These are phyloP conservation scores for Chrysocyon brachyurus DNA, from an alignment of 2,797 vertebrate genomes.

Conservation along the genomic window DNA sequence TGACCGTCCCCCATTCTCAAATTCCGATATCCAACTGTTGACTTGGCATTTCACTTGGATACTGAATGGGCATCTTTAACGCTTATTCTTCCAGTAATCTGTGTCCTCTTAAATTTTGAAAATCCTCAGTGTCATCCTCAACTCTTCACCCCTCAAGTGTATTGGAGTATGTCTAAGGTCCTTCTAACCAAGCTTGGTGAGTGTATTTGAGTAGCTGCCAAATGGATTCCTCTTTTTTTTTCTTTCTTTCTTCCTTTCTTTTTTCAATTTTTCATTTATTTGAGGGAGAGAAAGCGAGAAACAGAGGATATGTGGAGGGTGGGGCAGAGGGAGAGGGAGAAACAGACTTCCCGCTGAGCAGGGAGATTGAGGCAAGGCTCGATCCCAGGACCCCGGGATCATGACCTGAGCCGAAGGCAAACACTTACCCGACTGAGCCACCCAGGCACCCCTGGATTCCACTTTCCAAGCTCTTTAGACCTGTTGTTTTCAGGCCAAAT, in stretches of 20 bases:
- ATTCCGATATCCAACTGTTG: not conserved
- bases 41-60: not conserved
- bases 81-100: not conserved
- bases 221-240: not conserved
- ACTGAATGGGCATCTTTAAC: not conserved
- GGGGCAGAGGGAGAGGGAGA: too few species aligned
- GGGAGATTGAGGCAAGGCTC: too few species aligned
- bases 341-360: too few species aligned
- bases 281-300: too few species aligned
- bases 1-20: too few species aligned
- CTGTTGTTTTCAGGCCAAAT: not conserved
- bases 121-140: rapidly evolving
- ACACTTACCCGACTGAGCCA: too few species aligned
- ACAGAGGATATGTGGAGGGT: too few species aligned
- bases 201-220: not conserved
- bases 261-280: too few species aligned
- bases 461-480: not conserved
- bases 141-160: rapidly evolving
- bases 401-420: too few species aligned
- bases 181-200: rapidly evolving
- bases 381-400: too few species aligned
- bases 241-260: too few species aligned
- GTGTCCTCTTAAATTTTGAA: not conserved
- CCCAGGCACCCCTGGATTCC: too few species aligned
- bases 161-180: rapidly evolving